Base-by-base conservation (phyloP, 2,797 vertebrate species). In the Clangula hyemalis region DNA sequence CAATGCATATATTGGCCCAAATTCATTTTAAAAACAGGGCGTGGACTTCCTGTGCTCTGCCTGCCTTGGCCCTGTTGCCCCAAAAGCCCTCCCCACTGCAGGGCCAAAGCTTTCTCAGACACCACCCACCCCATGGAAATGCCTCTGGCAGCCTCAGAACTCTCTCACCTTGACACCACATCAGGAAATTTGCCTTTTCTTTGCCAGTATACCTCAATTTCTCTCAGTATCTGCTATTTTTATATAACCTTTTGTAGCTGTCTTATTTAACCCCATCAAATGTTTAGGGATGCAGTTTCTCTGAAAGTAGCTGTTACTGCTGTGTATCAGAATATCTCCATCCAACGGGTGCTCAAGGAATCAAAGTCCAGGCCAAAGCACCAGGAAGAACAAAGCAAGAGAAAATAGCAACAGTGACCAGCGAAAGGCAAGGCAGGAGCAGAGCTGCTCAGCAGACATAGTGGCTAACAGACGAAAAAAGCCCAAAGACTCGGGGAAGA, bases 21-120 rank as follows among this genome's bases (percentile, higher is more conserved):
- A 71, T 20, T 43, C 6, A 8, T 21, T 58, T 32, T 54, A 74
- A 66, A n/a, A 89, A 19, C 1, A 7, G 36, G 56, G 5, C 3
- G 11, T 8, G 51, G 51, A 19, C 13, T 15, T 14, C 21, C 80
- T 69, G 32, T 6, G 43, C 51, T 41, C 27, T 25, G 60, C 62
- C 57, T 13, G 36, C 65, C 70, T 27, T 7, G 64, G 51, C 60
- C 58, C n/a, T 3, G 0, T 8, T 10, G 41, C 25, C 19, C 70
- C 0, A 0, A 8, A 64, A 51, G 0, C 0, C 4, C 27, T 65
- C 51, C 69, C 34, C 38, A 14, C 1, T 2, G 28, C 64, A 80
- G 54, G 19, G 22, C 16, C 79, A 34, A 79, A 64, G 79, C 58
- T 69, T 21, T 32, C 28, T 64, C 27, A 51, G 75, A 30, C 19